phyloP scores from a whole-genome alignment of 1,140 invertebrate genomes.

The Penaeus chinensis region DNA sequence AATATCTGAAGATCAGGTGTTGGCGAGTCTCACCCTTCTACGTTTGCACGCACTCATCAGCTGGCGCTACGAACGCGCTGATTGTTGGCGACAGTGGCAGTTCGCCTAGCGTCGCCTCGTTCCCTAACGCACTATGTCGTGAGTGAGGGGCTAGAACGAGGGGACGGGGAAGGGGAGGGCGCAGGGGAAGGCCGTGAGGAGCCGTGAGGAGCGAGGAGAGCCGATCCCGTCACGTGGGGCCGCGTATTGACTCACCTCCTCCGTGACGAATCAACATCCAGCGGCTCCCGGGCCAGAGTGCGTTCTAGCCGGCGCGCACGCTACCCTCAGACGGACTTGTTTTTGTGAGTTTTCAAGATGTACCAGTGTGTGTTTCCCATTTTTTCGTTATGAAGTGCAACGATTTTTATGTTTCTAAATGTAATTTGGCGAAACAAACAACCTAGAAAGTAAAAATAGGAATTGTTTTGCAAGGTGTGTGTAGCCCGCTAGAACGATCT shows the following conservation, averaged over 20 bases:
- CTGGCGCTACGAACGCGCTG: slow-evolving; percentile 46
- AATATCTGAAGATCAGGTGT: slow-evolving; percentile 50
- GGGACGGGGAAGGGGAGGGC: slow-evolving; percentile 52
- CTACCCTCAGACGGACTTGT: slow-evolving; percentile 50
- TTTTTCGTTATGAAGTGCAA: slow-evolving; percentile 44
- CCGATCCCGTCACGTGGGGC: slow-evolving; percentile 60
- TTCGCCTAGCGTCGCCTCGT: slow-evolving; percentile 47
- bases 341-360: slow-evolving; percentile 53
- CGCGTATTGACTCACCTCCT: slow-evolving; percentile 64
- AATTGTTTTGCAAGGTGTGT: slow-evolving; percentile 27
- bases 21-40: slow-evolving; percentile 47
- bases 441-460: not conserved
- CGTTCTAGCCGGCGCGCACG: slow-evolving; percentile 55
- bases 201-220: slow-evolving; percentile 56
- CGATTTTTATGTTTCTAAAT: slow-evolving; percentile 9
- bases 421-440: slow-evolving; percentile 18
- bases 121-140: slow-evolving; percentile 56
- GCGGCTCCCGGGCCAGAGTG: slow-evolving; percentile 58
- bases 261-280: slow-evolving; percentile 64
- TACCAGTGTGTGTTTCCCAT: slow-evolving; percentile 47
- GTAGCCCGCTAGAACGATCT: slow-evolving; percentile 55
- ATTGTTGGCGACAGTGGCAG: slow-evolving; percentile 52
- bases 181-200: slow-evolving; percentile 53
- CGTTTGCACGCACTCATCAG: slow-evolving; percentile 55
- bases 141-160: slow-evolving; percentile 35